Conservation (phyloP, 1,140 invertebrate genomes). For the Zaprionus vittiger region DNA sequence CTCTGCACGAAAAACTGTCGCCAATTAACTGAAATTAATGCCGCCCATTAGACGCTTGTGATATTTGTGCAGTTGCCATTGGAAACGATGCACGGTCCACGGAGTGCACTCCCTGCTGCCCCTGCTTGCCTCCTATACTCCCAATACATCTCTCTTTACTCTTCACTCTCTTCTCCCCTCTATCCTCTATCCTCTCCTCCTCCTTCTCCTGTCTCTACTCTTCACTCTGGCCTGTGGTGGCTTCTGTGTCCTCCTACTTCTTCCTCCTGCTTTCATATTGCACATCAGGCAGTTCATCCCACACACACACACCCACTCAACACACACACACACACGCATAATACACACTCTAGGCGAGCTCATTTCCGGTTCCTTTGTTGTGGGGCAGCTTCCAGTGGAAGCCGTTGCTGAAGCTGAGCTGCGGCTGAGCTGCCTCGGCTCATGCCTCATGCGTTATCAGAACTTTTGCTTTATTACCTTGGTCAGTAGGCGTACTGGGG, state of each 20-base stretch:
- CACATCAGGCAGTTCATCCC: conserved; percentile 11
- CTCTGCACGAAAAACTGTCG: not conserved
- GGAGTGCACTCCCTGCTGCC: no score
- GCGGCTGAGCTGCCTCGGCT: conserved; percentile 18
- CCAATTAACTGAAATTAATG: conserved; percentile 47
- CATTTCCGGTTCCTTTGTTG: conserved; percentile 75
- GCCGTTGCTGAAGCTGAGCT: conserved; percentile 24
- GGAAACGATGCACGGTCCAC: not conserved
- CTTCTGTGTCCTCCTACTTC: not conserved
- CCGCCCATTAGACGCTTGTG: conserved; percentile 32
- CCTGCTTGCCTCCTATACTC: no score
- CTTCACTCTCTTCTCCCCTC: not conserved
- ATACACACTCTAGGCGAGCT: conserved; percentile 43
- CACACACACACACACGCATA: conserved; percentile 21
- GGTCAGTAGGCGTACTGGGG: conserved; percentile 35
- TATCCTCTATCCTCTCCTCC: not conserved
- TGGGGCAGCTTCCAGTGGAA: conserved; percentile 33
- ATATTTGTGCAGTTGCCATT: conserved; percentile 17
- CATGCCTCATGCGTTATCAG: conserved; percentile 45
- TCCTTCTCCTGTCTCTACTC: not conserved
- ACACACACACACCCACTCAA: conserved; percentile 1
- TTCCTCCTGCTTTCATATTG: not conserved
- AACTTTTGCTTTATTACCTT: conserved; percentile 81
- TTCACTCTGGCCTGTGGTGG: not conserved
- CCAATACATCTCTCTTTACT: not conserved